A percentile compares a stretch with the other conserved stretches of the same genome.
phyloP scores from a whole-genome alignment of 2,888 invertebrate species.

The Pyrocoelia pectoralis region DNA sequence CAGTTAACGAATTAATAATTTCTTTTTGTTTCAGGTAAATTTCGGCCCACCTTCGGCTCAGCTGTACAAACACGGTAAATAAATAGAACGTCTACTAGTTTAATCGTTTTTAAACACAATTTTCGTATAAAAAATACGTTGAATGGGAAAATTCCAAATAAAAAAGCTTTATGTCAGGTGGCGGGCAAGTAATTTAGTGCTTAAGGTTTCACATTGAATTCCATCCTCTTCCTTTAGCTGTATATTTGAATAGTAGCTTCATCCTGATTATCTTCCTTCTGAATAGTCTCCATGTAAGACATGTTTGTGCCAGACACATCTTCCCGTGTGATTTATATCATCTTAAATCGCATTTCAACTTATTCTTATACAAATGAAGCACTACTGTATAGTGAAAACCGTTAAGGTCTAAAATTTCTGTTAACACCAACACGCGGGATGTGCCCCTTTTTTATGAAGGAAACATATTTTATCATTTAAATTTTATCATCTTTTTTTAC shows the following conservation, averaged over 20 bases:
- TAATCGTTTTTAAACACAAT: background rate
- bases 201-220: conserved; percentile 28
- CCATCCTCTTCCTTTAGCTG: conserved; percentile 22
- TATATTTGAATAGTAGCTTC: conserved; percentile 32
- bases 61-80: background rate
- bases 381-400: conserved; percentile 31
- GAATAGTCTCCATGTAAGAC: conserved; percentile 30
- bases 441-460: conserved; percentile 39
- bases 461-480: conserved; percentile 45
- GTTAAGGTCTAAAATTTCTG: conserved; percentile 44
- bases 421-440: conserved; percentile 37
- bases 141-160: conserved; percentile 10
- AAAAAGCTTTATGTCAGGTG: conserved; percentile 30
- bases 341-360: conserved; percentile 41
- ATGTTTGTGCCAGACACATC: conserved; percentile 37
- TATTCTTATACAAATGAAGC: conserved; percentile 46
- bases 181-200: conserved; percentile 31
- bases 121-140: background rate
- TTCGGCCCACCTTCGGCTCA: background rate
- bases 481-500: conserved; percentile 41
- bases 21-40: conserved; percentile 9
- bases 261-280: conserved; percentile 32
- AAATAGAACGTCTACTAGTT: no score
- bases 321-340: conserved; percentile 42
- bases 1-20: background rate